Conservation (phyloP, 1,140 invertebrate species). For the Cotesia typhae region DNA sequence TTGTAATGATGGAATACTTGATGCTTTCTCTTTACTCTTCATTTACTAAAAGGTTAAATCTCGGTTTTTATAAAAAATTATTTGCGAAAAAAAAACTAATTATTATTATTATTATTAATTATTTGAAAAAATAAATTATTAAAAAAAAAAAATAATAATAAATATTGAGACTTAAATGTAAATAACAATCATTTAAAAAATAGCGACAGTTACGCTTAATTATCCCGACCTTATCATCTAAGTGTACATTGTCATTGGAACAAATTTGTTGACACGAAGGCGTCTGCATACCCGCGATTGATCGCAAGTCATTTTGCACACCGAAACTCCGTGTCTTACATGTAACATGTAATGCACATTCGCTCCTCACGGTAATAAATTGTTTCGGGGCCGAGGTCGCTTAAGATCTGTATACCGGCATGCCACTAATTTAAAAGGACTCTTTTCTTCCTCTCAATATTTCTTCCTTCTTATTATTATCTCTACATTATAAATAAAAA, state of each 20-base stretch:
- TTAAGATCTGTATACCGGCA: background rate
- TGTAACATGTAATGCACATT: background rate
- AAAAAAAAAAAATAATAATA: too few species aligned
- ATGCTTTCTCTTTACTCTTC: too few species aligned
- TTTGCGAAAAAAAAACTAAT: too few species aligned
- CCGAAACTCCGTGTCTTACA: constrained; percentile 6
- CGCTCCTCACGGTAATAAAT: constrained; percentile 43
- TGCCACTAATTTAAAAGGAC: constrained; percentile 33
- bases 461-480: constrained; percentile 27
- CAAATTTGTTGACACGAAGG: constrained; percentile 10
- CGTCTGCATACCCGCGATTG: background rate
- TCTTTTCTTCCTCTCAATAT: constrained; percentile 14
- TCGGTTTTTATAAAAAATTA: too few species aligned
- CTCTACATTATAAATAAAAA: background rate
- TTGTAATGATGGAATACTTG: too few species aligned
- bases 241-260: constrained; percentile 3
- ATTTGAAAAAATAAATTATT: too few species aligned
- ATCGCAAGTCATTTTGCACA: background rate
- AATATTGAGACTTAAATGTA: background rate
- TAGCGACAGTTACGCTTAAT: background rate
- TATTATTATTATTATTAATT: too few species aligned
- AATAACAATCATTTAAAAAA: background rate
- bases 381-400: constrained; percentile 50
- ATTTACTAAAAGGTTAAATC: too few species aligned
- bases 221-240: background rate